These are phyloP conservation scores for Phalacrocorax carbo DNA, from an alignment of 2,113 vertebrate genomes.

Conservation along the genomic window DNA sequence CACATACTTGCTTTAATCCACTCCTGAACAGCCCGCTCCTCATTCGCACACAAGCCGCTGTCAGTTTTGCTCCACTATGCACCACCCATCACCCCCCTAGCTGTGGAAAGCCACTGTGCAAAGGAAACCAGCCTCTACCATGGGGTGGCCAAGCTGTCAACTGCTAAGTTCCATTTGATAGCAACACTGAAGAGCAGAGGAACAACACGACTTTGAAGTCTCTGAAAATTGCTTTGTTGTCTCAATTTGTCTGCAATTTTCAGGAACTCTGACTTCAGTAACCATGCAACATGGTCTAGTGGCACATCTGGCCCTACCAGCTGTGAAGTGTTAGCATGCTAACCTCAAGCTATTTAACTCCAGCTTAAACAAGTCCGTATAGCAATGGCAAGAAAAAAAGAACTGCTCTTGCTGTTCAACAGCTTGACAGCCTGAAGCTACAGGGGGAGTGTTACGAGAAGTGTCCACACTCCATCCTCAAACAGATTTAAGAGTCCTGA, in stretches of 20 bases:
- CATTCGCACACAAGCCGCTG: not conserved
- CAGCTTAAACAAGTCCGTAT: not conserved
- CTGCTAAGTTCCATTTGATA: not conserved
- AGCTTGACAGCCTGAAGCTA: slow-evolving; percentile 60
- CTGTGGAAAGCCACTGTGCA: fast-evolving
- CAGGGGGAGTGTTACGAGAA: slow-evolving; percentile 1
- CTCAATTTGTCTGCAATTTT: not conserved
- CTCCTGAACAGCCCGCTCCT: not conserved
- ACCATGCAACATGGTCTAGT: not conserved
- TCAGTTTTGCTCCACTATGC: not conserved
- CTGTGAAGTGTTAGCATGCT: not conserved
- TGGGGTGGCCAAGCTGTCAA: not conserved
- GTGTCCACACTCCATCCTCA: slow-evolving; percentile 44
- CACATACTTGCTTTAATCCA: not conserved
- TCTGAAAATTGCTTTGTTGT: not conserved
- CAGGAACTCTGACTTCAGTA: not conserved
- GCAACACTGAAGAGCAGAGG: not conserved
- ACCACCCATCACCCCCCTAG: not conserved
- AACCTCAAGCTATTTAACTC: not conserved
- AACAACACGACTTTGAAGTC: fast-evolving
- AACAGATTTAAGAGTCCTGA: slow-evolving; percentile 56
- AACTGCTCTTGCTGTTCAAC: not conserved
- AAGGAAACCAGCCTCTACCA: not conserved
- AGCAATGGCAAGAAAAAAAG: not conserved
- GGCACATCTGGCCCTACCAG: not conserved